Conservation (phyloP, 2,797 vertebrate species). For the Echeneis naucrates region DNA sequence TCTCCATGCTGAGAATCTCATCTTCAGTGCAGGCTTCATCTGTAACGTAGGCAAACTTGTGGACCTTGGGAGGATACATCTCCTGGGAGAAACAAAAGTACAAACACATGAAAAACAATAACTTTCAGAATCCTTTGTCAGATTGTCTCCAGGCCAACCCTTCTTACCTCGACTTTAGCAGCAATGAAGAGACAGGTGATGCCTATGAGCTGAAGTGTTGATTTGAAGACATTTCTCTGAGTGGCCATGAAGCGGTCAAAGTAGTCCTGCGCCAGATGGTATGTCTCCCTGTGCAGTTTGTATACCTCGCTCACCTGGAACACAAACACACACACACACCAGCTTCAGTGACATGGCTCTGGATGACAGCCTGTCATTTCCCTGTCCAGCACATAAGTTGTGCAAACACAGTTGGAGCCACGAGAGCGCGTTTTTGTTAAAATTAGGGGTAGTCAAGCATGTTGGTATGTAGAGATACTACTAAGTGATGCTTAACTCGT, state of each 20-base stretch:
- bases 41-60: constrained; percentile 97
- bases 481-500: too few species aligned
- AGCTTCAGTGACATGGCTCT: background rate
- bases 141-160: too few species aligned
- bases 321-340: background rate
- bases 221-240: constrained; percentile 91
- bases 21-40: constrained; percentile 96
- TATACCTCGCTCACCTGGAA: constrained; percentile 94
- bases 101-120: background rate
- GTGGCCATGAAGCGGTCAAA: constrained; percentile 98
- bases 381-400: too few species aligned
- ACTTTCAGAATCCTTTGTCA: too few species aligned
- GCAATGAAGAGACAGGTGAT: constrained; percentile 96
- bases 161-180: constrained; percentile 93
- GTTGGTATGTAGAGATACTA: too few species aligned
- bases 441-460: too few species aligned
- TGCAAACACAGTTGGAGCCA: too few species aligned
- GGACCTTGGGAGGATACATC: constrained; percentile 96
- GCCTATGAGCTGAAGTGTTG: constrained; percentile 94
- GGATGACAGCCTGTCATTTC: too few species aligned
- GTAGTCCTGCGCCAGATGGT: constrained; percentile 96
- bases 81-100: constrained; percentile 82
- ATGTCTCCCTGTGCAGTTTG: constrained; percentile 95
- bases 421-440: too few species aligned
- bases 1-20: constrained; percentile 95